Evolutionary conservation across 2,797 vertebrate species (phyloP).

Genomic region (Gallinago solitaria): DNA sequence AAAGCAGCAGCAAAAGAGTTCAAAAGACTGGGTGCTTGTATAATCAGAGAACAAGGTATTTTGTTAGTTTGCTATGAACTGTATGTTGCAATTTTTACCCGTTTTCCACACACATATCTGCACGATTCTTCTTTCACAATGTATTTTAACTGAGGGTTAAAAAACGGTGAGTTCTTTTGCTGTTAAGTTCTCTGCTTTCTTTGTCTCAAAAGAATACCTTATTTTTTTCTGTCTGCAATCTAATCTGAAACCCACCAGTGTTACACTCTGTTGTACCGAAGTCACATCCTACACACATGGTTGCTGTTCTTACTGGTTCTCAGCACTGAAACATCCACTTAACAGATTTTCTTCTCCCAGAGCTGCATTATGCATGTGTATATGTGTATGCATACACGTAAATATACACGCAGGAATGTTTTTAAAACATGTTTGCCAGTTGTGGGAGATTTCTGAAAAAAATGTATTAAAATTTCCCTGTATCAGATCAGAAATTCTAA

Average conservation of each 20-base stretch:
- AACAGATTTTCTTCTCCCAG: not conserved
- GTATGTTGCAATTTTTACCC: accelerated
- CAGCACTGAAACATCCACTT: not conserved
- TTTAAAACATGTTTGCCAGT: not conserved
- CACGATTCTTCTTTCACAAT: not conserved
- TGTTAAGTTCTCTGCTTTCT: not conserved
- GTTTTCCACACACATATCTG: not conserved
- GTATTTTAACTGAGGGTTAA: not conserved
- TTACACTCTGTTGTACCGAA: not conserved
- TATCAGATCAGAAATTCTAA: not conserved
- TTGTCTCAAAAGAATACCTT: not conserved
- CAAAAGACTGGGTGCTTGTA: not conserved
- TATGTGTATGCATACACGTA: not conserved
- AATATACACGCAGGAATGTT: not conserved
- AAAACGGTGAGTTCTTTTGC: not conserved
- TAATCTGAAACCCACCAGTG: not conserved
- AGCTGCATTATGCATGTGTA: not conserved
- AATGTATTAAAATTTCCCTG: not conserved
- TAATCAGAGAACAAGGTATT: not conserved
- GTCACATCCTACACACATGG: not conserved
- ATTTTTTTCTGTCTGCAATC: not conserved
- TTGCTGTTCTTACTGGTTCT: not conserved
- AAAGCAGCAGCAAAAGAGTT: not conserved
- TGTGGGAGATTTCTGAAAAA: not conserved
- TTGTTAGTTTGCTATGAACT: not conserved